phyloP scores from a whole-genome alignment of 2,113 vertebrate species.

The Pyxicephalus adspersus region DNA sequence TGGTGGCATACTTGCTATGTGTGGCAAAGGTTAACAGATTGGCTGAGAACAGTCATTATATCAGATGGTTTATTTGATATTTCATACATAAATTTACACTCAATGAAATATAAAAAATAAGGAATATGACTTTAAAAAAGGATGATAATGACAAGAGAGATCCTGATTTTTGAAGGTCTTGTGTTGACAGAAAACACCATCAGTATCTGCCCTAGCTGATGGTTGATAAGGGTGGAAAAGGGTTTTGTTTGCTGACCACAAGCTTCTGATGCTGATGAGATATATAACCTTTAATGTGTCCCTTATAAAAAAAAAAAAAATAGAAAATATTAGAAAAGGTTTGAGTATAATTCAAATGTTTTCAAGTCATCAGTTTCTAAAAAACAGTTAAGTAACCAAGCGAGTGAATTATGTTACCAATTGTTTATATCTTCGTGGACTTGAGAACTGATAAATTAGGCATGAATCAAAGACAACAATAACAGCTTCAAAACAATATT shows the following conservation, averaged over 20 bases:
- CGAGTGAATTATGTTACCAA: too few species aligned
- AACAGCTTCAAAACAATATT: too few species aligned
- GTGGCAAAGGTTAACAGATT: too few species aligned
- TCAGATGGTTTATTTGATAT: not conserved
- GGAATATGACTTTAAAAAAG: not conserved
- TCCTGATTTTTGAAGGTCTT: not conserved
- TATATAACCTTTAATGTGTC: constrained; percentile 98
- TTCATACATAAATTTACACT: not conserved
- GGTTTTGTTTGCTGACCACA: constrained; percentile 97
- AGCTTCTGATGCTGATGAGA: constrained; percentile 98
- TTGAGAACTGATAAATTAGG: too few species aligned
- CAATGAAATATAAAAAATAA: not conserved
- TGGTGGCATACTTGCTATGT: too few species aligned
- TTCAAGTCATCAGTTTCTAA: too few species aligned
- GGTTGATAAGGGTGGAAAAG: constrained; percentile 88
- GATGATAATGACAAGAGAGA: not conserved
- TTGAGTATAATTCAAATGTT: too few species aligned
- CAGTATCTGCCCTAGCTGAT: constrained; percentile 67
- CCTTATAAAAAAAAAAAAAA: constrained; percentile 70
- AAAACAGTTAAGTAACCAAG: too few species aligned
- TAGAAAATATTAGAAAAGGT: not conserved
- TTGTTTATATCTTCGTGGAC: too few species aligned
- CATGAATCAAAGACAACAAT: too few species aligned
- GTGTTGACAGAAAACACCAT: not conserved
- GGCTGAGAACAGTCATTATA: not conserved